These are phyloP conservation scores for Agelastica alni DNA, from an alignment of 2,888 invertebrate species.

Conservation along the genomic window DNA sequence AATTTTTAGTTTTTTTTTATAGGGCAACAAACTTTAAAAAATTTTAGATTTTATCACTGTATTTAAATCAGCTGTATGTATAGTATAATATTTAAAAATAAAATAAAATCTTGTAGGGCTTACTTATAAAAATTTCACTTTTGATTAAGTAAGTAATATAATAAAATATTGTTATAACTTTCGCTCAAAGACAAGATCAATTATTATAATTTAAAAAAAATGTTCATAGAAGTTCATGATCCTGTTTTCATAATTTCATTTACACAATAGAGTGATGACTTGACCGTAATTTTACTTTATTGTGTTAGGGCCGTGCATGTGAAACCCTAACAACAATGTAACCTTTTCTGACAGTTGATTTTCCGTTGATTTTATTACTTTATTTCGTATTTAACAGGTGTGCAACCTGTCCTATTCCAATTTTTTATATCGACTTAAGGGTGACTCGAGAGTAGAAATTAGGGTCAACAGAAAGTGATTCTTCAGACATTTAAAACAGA, in stretches of 20 bases:
- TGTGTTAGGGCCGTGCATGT: constrained; percentile 36
- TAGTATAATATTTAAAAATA: too few species aligned
- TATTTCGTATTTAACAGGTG: constrained; percentile 46
- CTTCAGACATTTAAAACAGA: constrained; percentile 26
- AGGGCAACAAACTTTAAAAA: too few species aligned
- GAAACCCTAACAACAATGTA: constrained; percentile 41
- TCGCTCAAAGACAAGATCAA: too few species aligned
- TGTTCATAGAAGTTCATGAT: constrained; percentile 38
- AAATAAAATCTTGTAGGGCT: too few species aligned
- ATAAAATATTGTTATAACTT: too few species aligned
- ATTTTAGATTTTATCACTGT: too few species aligned
- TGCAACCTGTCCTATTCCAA: constrained; percentile 50
- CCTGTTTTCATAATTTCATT: constrained; percentile 36
- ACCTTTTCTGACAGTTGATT: constrained; percentile 44
- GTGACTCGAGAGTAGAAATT: constrained; percentile 27
- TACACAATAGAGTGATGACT: constrained; percentile 46
- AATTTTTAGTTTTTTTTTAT: too few species aligned
- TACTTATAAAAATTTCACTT: too few species aligned
- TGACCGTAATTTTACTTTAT: constrained; percentile 44
- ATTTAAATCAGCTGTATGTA: too few species aligned
- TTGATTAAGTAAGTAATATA: too few species aligned
- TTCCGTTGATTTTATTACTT: constrained; percentile 51
- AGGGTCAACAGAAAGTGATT: constrained; percentile 27
- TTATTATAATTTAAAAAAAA: too few species aligned
- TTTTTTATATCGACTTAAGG: constrained; percentile 25